Percentiles rank a stretch among this genome's conserved stretches.
phyloP scores from a whole-genome alignment of 2,888 invertebrate species.

The Sclerodermus sp. region DNA sequence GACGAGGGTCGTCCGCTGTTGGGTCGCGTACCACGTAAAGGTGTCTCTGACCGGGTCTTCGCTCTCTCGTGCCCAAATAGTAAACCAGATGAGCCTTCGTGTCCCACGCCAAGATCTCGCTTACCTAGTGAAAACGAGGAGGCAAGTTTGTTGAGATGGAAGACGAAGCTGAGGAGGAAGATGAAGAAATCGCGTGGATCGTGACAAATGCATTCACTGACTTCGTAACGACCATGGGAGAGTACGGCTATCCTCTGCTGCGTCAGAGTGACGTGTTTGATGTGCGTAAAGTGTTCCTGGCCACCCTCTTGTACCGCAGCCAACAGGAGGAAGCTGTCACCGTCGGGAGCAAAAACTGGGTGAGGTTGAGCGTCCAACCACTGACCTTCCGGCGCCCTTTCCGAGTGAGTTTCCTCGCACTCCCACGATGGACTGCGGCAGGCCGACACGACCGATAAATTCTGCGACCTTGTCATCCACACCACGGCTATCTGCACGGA shows the following conservation, averaged over 20 bases:
- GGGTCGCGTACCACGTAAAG: constrained; percentile 84
- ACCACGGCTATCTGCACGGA: constrained; percentile 81
- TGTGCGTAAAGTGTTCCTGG: constrained; percentile 83
- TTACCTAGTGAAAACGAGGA: constrained; percentile 37
- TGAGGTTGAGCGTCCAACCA: constrained; percentile 86
- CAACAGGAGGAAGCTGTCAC: constrained; percentile 79
- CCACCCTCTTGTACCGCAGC: constrained; percentile 84
- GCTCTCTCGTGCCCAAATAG: constrained; percentile 75
- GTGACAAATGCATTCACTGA: too few species aligned
- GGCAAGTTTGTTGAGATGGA: too few species aligned
- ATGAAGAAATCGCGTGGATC: too few species aligned
- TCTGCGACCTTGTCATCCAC: constrained; percentile 94
- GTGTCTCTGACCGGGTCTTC: constrained; percentile 83
- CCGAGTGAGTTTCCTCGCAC: constrained; percentile 83
- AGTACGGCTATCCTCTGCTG: constrained; percentile 82
- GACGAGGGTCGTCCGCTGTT: constrained; percentile 67
- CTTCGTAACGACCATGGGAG: constrained; percentile 85
- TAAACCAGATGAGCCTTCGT: constrained; percentile 80
- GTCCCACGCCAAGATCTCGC: constrained; percentile 83
- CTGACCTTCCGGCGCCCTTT: constrained; percentile 79
- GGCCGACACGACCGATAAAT: constrained; percentile 83
- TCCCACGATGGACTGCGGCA: constrained; percentile 83
- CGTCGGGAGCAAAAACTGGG: constrained; percentile 82
- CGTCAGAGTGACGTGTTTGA: constrained; percentile 81
- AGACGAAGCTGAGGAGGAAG: too few species aligned